These are phyloP conservation scores for Prosopocoilus inquinatus DNA, from an alignment of 2,888 invertebrate genomes.

Conservation along the genomic window DNA sequence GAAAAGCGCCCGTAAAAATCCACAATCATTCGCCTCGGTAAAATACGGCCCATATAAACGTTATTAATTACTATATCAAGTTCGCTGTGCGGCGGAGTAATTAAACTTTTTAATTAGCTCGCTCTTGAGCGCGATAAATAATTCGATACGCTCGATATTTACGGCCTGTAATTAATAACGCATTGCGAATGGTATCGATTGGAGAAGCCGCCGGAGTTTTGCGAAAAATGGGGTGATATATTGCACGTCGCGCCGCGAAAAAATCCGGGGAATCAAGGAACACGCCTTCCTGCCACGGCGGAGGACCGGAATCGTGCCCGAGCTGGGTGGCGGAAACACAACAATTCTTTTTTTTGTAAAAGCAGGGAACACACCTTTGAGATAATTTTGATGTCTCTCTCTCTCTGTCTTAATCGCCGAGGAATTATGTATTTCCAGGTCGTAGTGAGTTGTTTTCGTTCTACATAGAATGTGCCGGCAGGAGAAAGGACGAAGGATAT, in stretches of 20 bases:
- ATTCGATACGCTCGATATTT: constrained; percentile 7
- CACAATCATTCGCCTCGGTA: too few species aligned
- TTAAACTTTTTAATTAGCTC: constrained; percentile 18
- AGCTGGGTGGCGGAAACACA: constrained; percentile 5
- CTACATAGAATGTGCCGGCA: constrained; percentile 3
- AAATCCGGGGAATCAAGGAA: neutral
- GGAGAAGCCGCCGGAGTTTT: neutral
- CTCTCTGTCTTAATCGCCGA: too few species aligned
- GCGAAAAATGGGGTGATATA: neutral
- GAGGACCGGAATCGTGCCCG: neutral
- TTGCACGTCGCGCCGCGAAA: neutral
- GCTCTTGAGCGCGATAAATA: constrained; percentile 12
- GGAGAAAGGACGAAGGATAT: constrained; percentile 17
- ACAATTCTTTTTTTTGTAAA: too few species aligned
- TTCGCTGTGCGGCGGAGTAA: constrained; percentile 9
- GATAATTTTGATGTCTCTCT: too few species aligned
- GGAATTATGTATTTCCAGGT: too few species aligned
- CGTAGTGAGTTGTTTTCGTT: too few species aligned
- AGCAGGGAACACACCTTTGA: constrained; percentile 3
- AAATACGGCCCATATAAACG: constrained; percentile 7
- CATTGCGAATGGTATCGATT: constrained; percentile 9
- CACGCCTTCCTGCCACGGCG: constrained; percentile 5
- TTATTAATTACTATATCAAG: constrained; percentile 13
- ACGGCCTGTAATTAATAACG: constrained; percentile 12
- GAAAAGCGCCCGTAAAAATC: too few species aligned